These are phyloP conservation scores for Heliornis fulica DNA, from an alignment of 2,113 vertebrate species.

Conservation along the genomic window DNA sequence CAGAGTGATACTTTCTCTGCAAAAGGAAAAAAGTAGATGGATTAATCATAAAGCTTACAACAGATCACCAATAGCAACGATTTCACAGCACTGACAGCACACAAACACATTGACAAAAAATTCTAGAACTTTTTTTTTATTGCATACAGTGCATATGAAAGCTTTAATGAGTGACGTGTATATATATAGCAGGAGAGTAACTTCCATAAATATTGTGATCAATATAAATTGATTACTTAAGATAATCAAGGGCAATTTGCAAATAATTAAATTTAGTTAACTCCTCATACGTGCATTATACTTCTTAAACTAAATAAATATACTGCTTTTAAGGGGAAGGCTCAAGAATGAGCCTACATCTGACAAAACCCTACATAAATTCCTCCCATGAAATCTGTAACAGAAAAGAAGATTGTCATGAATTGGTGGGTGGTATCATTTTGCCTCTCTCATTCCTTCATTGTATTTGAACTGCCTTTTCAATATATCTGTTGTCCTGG, in stretches of 20 bases:
- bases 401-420: not conserved
- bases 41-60: conserved; percentile 57
- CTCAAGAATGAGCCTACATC: not conserved
- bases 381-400: not conserved
- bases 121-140: not conserved
- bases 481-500: not conserved
- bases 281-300: not conserved
- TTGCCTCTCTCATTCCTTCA: not conserved
- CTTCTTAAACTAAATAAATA: not conserved
- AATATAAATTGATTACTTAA: not conserved
- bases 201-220: not conserved
- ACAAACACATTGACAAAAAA: conserved; percentile 41
- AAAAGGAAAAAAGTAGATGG: conserved; percentile 55
- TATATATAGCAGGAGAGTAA: not conserved
- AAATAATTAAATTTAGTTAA: not conserved
- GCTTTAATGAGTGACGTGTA: not conserved
- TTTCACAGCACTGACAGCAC: conserved; percentile 63
- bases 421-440: not conserved
- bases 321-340: not conserved
- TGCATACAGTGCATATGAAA: conserved; percentile 65
- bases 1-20: conserved; percentile 95
- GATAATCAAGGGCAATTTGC: not conserved
- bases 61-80: conserved; percentile 40
- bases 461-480: not conserved
- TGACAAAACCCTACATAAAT: not conserved